Percentiles rank a stretch among this genome's conserved stretches.
Evolutionary conservation across 64 coral and sea anemone genomes (phyloP).

Genomic region (Dendronephthya gigantea): DNA sequence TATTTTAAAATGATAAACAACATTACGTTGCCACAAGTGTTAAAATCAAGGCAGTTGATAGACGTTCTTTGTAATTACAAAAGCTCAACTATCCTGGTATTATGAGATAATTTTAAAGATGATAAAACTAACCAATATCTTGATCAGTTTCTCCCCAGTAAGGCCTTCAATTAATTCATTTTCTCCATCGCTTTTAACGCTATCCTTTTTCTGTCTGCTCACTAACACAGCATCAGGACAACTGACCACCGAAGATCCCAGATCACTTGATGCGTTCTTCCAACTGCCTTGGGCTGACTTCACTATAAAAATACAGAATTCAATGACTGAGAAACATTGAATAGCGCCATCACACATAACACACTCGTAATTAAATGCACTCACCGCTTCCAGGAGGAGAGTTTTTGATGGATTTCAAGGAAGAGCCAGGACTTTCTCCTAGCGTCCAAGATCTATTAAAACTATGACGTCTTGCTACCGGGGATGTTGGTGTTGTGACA

Average conservation of each 20-base stretch:
- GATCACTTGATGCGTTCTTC: not conserved
- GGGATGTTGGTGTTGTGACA: not conserved
- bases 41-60: too few species aligned
- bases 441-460: not conserved
- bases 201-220: not conserved
- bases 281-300: not conserved
- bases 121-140: not conserved
- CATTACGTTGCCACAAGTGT: not conserved
- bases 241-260: not conserved
- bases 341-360: too few species aligned
- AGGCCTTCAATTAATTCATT: slow-evolving; percentile 8
- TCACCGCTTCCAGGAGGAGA: not conserved
- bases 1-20: too few species aligned
- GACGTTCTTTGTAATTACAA: too few species aligned
- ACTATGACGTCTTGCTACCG: not conserved
- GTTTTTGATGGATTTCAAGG: not conserved
- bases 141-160: not conserved
- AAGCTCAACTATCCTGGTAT: too few species aligned
- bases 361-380: not conserved
- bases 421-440: not conserved
- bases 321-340: too few species aligned
- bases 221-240: slow-evolving; percentile 8
- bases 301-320: slow-evolving; percentile 10
- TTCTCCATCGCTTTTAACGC: not conserved
- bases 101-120: not conserved